Evolutionary conservation across 2,888 invertebrate genomes (phyloP), one percentile per base, ranked within the genome.

Genomic region (Galeopsomyia nigrocyanea): DNA sequence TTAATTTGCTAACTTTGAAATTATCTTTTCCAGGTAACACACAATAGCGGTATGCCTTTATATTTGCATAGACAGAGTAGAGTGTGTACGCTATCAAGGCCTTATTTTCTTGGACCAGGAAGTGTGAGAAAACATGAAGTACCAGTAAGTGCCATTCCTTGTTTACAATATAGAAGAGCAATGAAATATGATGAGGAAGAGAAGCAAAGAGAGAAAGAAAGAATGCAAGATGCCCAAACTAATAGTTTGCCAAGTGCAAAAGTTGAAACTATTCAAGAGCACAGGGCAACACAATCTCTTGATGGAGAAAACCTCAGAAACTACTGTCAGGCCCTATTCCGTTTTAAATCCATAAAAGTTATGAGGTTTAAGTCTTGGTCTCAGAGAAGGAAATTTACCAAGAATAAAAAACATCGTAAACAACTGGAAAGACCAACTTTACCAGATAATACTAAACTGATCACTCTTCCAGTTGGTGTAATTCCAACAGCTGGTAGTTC

Each of bases 11-110:
- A 39, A 39, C 10, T 7, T 9, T 9, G 7, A 39, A 39, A 39
- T 39, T 3, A 5, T 60, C 61, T 21, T 49, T 73, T 66, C 17
- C 31, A 75, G 75, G 94, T 98, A 21, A 95, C 95, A 0, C 99
- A 99, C 87, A 93, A 94, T 84, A 96, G 97, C 84, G 99, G 99
- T 17, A 96, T 99, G 94, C 98, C 98, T 0, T 88, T 99, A 51
- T 99, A 96, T 87, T 90, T 99, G 78, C 97, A 99, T 84, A 94
- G 95, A 80, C 88, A 90, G 68, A 90, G 93, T 0, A 89, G 99
- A 67, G 98, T 99, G 31, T 96, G 97, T 86, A 96, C 97, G 0
- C 88, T 97, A 68, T 91, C 97, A 5, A 93, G 96, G 78, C 99
- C 99, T 0, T 99, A 99, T 88, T 97, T 96, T 86, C 89, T 99